A percentile compares a stretch with the other conserved stretches of the same genome.
Conservation (phyloP, 92 coral and sea anemone species). For the Zoanthus solanderi region DNA sequence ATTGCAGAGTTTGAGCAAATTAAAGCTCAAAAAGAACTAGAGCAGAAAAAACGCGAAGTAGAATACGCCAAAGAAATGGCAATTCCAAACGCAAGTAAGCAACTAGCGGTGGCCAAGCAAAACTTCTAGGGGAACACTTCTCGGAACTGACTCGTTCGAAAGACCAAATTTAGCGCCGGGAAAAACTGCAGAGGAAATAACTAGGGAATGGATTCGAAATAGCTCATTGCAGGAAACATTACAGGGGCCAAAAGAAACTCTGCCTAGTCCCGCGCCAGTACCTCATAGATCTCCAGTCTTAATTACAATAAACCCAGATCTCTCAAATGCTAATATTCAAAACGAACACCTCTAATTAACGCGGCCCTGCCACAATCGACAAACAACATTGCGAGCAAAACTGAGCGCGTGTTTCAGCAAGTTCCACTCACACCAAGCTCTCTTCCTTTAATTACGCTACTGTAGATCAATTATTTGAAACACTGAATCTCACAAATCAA, state of each 20-base stretch:
- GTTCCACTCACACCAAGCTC: background rate
- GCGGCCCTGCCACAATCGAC: background rate
- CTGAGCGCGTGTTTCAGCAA: background rate
- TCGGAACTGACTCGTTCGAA: background rate
- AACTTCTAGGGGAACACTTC: conserved; percentile 16
- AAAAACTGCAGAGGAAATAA: too few species aligned
- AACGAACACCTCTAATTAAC: background rate
- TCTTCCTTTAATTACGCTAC: too few species aligned
- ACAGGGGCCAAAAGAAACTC: too few species aligned
- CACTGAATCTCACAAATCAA: too few species aligned
- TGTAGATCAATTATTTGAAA: too few species aligned
- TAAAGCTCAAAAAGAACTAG: background rate
- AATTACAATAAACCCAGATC: background rate
- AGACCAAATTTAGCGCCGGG: too few species aligned
- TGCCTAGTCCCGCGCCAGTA: too few species aligned
- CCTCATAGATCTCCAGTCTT: conserved; percentile 23
- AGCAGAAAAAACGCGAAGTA: background rate
- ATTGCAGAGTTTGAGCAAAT: background rate
- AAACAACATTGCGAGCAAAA: background rate
- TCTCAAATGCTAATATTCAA: background rate
- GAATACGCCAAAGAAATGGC: conserved; percentile 4
- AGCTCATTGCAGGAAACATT: too few species aligned
- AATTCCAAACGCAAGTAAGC: background rate
- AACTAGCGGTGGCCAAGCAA: conserved; percentile 37
- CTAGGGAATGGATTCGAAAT: too few species aligned